Percentiles rank a stretch among this genome's conserved stretches.
Evolutionary conservation across 2,888 invertebrate genomes (phyloP).

Genomic region (Odontomyia ornata): DNA sequence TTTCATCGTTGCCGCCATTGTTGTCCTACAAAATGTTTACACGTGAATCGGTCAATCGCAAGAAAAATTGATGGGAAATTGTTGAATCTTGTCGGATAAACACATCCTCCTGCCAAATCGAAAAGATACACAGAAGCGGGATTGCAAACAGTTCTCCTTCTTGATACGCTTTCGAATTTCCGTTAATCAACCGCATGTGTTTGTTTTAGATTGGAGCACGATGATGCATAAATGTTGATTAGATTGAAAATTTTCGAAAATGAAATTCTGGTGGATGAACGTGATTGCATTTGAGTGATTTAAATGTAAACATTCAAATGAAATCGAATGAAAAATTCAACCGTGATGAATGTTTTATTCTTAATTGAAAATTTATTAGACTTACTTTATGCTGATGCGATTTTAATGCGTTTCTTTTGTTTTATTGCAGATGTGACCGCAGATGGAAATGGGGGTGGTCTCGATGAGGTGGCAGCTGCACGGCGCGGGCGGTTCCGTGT

Average conservation of each 20-base stretch:
- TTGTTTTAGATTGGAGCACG: no score
- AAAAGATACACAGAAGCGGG: no score
- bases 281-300: no score
- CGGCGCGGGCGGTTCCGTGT: constrained; percentile 68
- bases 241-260: background rate
- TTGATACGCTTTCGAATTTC: no score
- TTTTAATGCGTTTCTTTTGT: constrained; percentile 4
- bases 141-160: no score
- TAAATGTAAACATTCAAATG: no score
- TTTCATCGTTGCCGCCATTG: no score
- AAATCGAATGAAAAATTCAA: no score
- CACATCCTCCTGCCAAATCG: no score
- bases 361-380: background rate
- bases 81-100: no score
- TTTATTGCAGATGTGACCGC: constrained; percentile 52
- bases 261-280: background rate
- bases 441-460: constrained; percentile 53
- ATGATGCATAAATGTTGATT: background rate
- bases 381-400: background rate
- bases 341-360: no score
- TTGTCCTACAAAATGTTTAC: background rate
- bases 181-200: no score
- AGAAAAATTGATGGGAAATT: background rate
- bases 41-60: background rate
- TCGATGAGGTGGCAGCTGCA: constrained; percentile 60